These are phyloP conservation scores for Hucho hucho DNA, from an alignment of 2,113 vertebrate species.

Conservation along the genomic window DNA sequence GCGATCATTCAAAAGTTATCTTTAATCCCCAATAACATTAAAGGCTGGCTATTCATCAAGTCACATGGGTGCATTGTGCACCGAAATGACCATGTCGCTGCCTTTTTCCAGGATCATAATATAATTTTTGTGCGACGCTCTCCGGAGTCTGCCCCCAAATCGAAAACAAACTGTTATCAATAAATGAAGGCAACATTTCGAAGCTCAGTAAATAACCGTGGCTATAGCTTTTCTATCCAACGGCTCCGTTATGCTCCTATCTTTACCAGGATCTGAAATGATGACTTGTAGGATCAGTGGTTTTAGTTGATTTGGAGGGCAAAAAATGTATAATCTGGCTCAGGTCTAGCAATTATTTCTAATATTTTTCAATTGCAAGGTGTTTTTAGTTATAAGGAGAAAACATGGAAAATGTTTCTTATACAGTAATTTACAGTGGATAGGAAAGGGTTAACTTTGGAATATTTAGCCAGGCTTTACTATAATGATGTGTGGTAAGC, in stretches of 20 bases:
- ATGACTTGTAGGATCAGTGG: neutral
- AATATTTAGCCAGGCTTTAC: too few relatives aligned
- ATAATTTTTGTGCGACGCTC: slow-evolving; percentile 63
- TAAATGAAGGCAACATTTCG: slow-evolving; percentile 66
- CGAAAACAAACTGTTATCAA: slow-evolving; percentile 65
- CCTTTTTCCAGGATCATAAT: slow-evolving; percentile 68
- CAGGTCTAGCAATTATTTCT: too few relatives aligned
- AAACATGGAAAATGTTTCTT: too few relatives aligned
- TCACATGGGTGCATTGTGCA: slow-evolving; percentile 69
- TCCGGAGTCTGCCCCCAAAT: slow-evolving; percentile 55
- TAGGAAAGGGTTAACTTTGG: too few relatives aligned
- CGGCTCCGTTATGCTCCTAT: neutral
- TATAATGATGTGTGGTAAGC: too few relatives aligned
- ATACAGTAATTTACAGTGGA: too few relatives aligned
- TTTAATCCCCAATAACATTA: slow-evolving; percentile 80
- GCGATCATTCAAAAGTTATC: slow-evolving; percentile 76
- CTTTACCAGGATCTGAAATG: slow-evolving; percentile 6
- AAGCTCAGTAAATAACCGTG: slow-evolving; percentile 27
- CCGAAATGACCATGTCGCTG: slow-evolving; percentile 66
- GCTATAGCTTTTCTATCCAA: neutral
- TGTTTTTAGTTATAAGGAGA: neutral
- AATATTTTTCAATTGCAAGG: slow-evolving; percentile 11
- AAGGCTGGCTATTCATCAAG: slow-evolving; percentile 77
- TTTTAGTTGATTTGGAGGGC: neutral
- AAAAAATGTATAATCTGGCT: slow-evolving; percentile 54